phyloP scores from a whole-genome alignment of 2,113 vertebrate species.

The Odocoileus hemionus region DNA sequence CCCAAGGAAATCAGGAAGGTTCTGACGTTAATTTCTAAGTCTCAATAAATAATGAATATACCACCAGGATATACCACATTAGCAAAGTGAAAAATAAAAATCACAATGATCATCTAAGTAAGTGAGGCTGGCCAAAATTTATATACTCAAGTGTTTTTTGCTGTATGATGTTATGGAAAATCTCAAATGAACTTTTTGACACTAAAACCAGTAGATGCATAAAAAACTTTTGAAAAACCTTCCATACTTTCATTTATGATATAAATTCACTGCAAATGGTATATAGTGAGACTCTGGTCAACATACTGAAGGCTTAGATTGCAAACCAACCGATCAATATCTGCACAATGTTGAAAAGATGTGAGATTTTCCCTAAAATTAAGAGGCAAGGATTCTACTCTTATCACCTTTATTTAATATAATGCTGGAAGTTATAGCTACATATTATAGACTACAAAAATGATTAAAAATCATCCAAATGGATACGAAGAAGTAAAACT shows the following conservation, averaged over 20 bases:
- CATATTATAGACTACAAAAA: neutral
- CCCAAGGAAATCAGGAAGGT: neutral
- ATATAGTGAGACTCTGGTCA: neutral
- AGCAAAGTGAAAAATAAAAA: neutral
- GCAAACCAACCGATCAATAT: neutral
- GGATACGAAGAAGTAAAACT: neutral
- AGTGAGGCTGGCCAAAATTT: neutral
- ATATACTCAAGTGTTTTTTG: too few relatives aligned
- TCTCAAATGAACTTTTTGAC: neutral
- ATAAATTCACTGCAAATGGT: neutral
- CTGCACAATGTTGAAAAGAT: neutral
- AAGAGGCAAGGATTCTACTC: neutral
- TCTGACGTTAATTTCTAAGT: neutral
- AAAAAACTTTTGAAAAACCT: neutral
- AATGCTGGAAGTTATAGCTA: neutral
- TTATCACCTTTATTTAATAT: neutral
- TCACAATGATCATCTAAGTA: neutral
- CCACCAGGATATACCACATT: neutral
- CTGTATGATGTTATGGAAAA: neutral
- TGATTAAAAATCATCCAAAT: neutral
- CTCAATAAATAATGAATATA: neutral
- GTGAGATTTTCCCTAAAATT: neutral
- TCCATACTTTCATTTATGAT: neutral
- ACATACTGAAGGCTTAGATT: neutral
- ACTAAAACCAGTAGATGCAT: neutral